phyloP scores from a whole-genome alignment of 2,113 vertebrate species.

The Paracanthobrama guichenoti region DNA sequence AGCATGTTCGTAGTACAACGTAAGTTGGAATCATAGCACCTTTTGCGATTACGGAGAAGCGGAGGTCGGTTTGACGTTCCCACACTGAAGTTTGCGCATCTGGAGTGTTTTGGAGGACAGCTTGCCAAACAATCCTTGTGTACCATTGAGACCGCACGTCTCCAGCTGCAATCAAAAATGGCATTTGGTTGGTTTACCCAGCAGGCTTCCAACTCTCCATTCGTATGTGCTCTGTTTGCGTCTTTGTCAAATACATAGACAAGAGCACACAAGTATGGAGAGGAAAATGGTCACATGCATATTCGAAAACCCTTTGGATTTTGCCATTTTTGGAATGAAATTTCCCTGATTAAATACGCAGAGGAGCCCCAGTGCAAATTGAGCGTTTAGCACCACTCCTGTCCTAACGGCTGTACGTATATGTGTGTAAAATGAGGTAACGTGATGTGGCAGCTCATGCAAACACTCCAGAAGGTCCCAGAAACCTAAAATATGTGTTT shows the following conservation, averaged over 20 bases:
- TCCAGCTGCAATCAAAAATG: constrained; percentile 32
- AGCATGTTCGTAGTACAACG: constrained; percentile 69
- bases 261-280: constrained; percentile 10
- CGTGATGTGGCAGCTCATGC: constrained; percentile 64
- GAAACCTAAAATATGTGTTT: constrained; percentile 6
- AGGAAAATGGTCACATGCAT: constrained; percentile 17
- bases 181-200: constrained; percentile 7
- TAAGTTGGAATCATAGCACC: constrained; percentile 76
- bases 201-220: constrained; percentile 25
- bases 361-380: constrained; percentile 47
- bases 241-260: neutral
- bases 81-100: neutral
- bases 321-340: neutral
- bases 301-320: neutral
- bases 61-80: neutral
- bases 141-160: neutral
- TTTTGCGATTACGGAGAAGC: constrained; percentile 57
- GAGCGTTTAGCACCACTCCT: constrained; percentile 48
- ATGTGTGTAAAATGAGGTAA: constrained; percentile 67
- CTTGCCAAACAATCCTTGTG: constrained; percentile 29
- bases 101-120: constrained; percentile 27
- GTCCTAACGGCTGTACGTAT: neutral
- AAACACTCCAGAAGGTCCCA: constrained; percentile 59
- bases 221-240: constrained; percentile 21
- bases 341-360: constrained; percentile 56